Evolutionary conservation across 2,113 vertebrate genomes (phyloP).

Genomic region (Otis tarda): DNA sequence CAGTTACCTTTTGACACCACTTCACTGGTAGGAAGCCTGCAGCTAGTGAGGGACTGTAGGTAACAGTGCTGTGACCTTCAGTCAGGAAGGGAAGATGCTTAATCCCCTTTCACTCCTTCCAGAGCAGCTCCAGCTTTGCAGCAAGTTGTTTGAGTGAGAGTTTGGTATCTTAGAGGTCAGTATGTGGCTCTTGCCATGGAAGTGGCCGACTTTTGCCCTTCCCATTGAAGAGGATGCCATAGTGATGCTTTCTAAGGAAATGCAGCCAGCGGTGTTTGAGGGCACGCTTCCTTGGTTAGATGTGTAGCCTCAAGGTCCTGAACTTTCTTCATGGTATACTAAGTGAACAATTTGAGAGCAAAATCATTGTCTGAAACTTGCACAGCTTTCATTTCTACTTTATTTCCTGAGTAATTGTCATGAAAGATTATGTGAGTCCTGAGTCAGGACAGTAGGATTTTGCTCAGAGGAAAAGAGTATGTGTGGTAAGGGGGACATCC

Average conservation of each 20-base stretch:
- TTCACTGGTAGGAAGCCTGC: background rate
- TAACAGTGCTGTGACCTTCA: background rate
- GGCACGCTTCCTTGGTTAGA: background rate
- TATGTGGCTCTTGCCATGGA: background rate
- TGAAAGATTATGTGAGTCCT: background rate
- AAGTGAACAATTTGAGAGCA: background rate
- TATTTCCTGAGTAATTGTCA: background rate
- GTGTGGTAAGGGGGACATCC: background rate
- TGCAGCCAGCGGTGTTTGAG: background rate
- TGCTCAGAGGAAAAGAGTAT: background rate
- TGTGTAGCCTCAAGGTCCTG: background rate
- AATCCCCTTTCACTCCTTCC: background rate
- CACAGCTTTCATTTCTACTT: background rate
- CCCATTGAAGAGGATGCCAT: background rate
- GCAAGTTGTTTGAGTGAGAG: background rate
- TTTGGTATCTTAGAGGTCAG: background rate
- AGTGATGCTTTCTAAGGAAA: slow-evolving; percentile 24
- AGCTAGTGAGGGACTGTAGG: background rate
- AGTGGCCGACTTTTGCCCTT: background rate
- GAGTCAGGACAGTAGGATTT: background rate
- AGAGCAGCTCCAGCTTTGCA: background rate
- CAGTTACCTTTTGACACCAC: background rate
- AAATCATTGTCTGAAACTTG: background rate
- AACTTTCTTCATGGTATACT: background rate
- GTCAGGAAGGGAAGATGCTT: background rate